phyloP scores from a whole-genome alignment of 2,888 invertebrate species.

The Poecilobothrus nobilitatus region DNA sequence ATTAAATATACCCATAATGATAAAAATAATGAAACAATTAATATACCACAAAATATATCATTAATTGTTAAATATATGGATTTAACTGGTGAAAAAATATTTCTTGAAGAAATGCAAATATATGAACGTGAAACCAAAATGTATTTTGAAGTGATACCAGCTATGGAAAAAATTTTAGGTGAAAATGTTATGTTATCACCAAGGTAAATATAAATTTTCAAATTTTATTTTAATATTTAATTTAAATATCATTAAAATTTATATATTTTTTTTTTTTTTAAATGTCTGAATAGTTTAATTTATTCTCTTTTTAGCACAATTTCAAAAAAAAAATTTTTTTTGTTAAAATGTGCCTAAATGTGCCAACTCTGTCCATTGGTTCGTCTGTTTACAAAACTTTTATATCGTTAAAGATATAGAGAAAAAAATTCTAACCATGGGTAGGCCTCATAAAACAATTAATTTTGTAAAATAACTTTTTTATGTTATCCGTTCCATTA shows the following conservation, averaged over 20 bases:
- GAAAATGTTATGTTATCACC: slow-evolving; percentile 37
- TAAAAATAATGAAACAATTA: slow-evolving; percentile 20
- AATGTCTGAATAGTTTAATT: too few species aligned
- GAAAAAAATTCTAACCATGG: too few species aligned
- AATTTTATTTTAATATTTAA: slow-evolving; percentile 7
- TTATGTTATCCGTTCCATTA: too few species aligned
- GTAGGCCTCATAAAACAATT: too few species aligned
- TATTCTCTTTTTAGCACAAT: too few species aligned
- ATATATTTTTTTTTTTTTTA: slow-evolving; percentile 4
- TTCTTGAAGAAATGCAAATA: slow-evolving; percentile 43
- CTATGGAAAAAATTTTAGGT: slow-evolving; percentile 43
- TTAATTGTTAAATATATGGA: slow-evolving; percentile 35
- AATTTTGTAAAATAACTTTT: too few species aligned
- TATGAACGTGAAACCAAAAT: slow-evolving; percentile 45
- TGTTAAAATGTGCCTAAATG: too few species aligned
- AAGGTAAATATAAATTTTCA: slow-evolving; percentile 34
- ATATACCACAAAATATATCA: slow-evolving; percentile 26
- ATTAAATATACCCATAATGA: slow-evolving; percentile 27
- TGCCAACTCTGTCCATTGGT: too few species aligned
- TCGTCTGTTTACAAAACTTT: too few species aligned
- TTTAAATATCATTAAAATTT: not conserved
- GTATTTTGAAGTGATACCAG: slow-evolving; percentile 43
- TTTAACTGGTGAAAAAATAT: slow-evolving; percentile 41
- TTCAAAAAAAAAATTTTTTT: too few species aligned
- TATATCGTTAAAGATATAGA: too few species aligned